These are phyloP conservation scores for Erythrocercus mccallii DNA, from an alignment of 2,113 vertebrate species.

Conservation along the genomic window DNA sequence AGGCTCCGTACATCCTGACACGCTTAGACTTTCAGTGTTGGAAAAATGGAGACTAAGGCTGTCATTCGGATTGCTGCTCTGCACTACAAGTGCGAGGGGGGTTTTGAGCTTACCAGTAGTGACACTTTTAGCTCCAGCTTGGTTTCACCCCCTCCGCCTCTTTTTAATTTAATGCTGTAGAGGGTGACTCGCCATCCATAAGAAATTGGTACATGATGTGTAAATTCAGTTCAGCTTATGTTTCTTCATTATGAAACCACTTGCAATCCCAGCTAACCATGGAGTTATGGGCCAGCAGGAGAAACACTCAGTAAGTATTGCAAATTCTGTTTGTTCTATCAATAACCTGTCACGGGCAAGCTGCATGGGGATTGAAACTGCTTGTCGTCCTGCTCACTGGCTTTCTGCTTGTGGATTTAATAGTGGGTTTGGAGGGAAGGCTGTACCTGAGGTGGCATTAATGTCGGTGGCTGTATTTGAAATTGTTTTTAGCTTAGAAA, in stretches of 20 bases:
- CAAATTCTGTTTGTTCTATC: conserved; percentile 67
- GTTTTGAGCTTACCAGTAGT: conserved; percentile 67
- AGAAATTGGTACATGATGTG: conserved; percentile 86
- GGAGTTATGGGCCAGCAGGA: conserved; percentile 96
- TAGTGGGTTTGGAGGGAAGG: background rate
- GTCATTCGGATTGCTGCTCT: conserved; percentile 75
- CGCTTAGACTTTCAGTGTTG: conserved; percentile 69
- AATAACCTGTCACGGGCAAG: conserved; percentile 42
- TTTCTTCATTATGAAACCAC: conserved; percentile 98
- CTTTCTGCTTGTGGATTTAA: conserved; percentile 5
- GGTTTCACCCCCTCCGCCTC: conserved; percentile 52
- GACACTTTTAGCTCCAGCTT: conserved; percentile 77
- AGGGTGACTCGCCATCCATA: conserved; percentile 76
- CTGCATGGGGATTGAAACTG: conserved; percentile 52
- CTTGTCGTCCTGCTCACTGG: conserved; percentile 47
- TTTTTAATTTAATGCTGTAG: conserved; percentile 73
- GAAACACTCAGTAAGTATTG: conserved; percentile 93
- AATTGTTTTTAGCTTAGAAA: conserved; percentile 2
- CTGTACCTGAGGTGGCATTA: conserved; percentile 16
- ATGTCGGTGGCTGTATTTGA: background rate
- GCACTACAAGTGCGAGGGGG: conserved; percentile 70
- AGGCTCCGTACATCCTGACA: conserved; percentile 54
- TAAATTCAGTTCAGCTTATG: conserved; percentile 81
- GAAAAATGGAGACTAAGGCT: conserved; percentile 76
- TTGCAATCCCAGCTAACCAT: conserved; percentile 93